Conservation (phyloP, 2,113 vertebrate genomes). For the Festucalex cinctus region DNA sequence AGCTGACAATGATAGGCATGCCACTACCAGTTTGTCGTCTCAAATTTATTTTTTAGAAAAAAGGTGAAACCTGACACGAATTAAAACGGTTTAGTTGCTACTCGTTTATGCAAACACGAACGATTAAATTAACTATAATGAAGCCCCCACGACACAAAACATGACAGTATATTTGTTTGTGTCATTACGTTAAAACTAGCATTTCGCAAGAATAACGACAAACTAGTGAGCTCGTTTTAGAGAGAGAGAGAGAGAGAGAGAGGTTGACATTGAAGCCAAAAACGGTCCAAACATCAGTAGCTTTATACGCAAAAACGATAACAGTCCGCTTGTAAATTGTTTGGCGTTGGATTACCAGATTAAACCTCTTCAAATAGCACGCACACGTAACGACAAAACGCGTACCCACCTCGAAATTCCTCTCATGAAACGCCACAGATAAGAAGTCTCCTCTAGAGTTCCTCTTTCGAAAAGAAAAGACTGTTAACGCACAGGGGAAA, state of each 20-base stretch:
- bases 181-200: too few relatives aligned
- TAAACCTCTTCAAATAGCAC: conserved; percentile 32
- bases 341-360: conserved; percentile 44
- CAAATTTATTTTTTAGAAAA: too few relatives aligned
- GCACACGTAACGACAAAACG: conserved; percentile 2
- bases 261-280: background rate
- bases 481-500: background rate
- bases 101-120: background rate
- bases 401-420: conserved; percentile 41
- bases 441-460: background rate
- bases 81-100: background rate
- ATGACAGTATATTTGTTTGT: too few relatives aligned
- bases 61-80: background rate
- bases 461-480: conserved; percentile 3
- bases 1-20: too few relatives aligned
- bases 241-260: too few relatives aligned
- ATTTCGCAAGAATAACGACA: too few relatives aligned
- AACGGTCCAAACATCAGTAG: background rate
- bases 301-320: background rate
- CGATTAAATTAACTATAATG: too few relatives aligned
- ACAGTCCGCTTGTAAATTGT: conserved; percentile 9
- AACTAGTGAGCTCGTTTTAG: background rate
- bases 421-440: conserved; percentile 32
- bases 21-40: too few relatives aligned
- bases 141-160: too few relatives aligned